These are phyloP conservation scores for Lysandra bellargus DNA, from an alignment of 2,888 invertebrate species.

Conservation along the genomic window DNA sequence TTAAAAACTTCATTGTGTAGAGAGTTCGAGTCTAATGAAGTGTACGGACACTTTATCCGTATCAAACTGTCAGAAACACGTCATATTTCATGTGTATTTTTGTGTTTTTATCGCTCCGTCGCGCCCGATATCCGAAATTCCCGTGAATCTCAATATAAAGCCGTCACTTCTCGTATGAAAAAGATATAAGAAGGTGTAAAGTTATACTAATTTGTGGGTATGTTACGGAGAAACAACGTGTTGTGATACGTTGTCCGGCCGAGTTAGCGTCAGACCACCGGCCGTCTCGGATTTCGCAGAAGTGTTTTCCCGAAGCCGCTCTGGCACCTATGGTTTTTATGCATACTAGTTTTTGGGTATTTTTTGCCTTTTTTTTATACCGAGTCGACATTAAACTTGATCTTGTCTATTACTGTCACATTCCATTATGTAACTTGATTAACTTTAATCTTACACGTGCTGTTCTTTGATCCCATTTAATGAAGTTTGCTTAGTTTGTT, in stretches of 20 bases:
- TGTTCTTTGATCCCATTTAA: neutral
- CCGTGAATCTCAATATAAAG: slow-evolving; percentile 42
- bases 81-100: slow-evolving; percentile 67
- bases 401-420: slow-evolving; percentile 6
- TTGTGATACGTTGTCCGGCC: slow-evolving; percentile 70
- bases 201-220: slow-evolving; percentile 75
- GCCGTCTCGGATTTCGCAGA: slow-evolving; percentile 71
- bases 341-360: slow-evolving; percentile 5
- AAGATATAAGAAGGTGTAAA: slow-evolving; percentile 66
- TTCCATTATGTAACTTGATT: neutral
- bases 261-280: slow-evolving; percentile 59
- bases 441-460: neutral
- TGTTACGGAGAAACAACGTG: slow-evolving; percentile 67
- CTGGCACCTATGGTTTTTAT: slow-evolving; percentile 23
- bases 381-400: neutral
- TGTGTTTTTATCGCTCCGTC: slow-evolving; percentile 59
- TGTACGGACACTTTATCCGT: slow-evolving; percentile 70
- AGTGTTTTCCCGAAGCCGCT: slow-evolving; percentile 53
- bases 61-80: slow-evolving; percentile 75
- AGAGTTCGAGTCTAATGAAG: slow-evolving; percentile 67
- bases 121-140: slow-evolving; percentile 50
- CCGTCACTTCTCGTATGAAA: slow-evolving; percentile 62
- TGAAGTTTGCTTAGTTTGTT: neutral
- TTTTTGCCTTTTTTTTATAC: neutral
- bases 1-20: slow-evolving; percentile 35